Base-by-base conservation (phyloP, 2,888 invertebrate genomes). In the Tromatobia lineatoria region DNA sequence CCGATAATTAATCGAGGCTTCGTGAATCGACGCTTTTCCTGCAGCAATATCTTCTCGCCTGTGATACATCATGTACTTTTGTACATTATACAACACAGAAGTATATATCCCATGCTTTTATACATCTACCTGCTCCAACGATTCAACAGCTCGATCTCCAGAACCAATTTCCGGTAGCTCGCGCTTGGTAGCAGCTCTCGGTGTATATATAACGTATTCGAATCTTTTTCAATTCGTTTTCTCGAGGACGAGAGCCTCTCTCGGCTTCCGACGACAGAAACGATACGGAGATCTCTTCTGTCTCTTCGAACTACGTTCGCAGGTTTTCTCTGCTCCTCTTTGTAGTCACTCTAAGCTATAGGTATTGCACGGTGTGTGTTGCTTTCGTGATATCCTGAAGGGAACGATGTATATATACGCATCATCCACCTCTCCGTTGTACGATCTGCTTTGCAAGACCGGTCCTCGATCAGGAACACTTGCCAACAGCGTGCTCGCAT, bases 361-460 rank as follows among this genome's bases (percentile, higher is more conserved):
- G 76, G 75, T 76, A 66, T 45, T 42, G 61, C 57, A 52, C 78
- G 29, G 45, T 73, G 73, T 34, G 74, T 25, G 64, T 71, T 61
- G 42, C 47, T 69, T 61, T 61, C 38, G 61, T 18, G 38, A 57
- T 52, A 57, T 52, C 18, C 52, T 18, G 54, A 74, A 67, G 66
- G 64, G 38, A 73, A 11, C 59, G 20, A n/a, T 66, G 75, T 69
- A 25, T 57, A 71, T 66, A 64, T 71, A 61, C 80, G 70, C 81
- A 81, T 81, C 77, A 42, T 77, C 66, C 66, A 71, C 66, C 73
- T 82, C 76, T 77, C 71, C 47, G 47, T 61, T 34, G 50, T 61
- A 74, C 78, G 80, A 84, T 81, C 84, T 84, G 80, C 84, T 84
- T 84, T 84, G 84, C 84, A 84, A 84, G 84, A 84, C 84, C 84